These are phyloP conservation scores for Collichthys lucidus DNA, from an alignment of 2,113 vertebrate species.

Conservation along the genomic window DNA sequence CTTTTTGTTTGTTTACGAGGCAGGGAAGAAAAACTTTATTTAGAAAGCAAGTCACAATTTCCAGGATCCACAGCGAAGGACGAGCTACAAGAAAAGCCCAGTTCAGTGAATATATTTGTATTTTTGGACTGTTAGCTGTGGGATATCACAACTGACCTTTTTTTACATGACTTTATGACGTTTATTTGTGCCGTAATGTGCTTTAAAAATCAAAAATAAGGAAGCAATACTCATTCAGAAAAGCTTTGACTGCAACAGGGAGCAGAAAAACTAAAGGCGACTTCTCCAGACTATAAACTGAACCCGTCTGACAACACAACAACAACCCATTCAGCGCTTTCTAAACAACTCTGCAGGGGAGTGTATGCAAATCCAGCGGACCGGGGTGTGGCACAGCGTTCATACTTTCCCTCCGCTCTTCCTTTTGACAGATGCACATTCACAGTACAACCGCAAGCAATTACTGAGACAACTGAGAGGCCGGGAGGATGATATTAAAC, in stretches of 20 bases:
- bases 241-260: background rate
- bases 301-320: background rate
- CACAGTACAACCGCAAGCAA: slow-evolving; percentile 44
- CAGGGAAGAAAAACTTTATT: background rate
- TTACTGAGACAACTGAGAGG: slow-evolving; percentile 22
- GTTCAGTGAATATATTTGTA: background rate
- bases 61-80: too few relatives aligned
- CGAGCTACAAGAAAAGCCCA: too few relatives aligned
- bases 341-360: slow-evolving; percentile 26
- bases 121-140: background rate
- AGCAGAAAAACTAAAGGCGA: background rate
- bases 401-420: slow-evolving; percentile 26
- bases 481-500: slow-evolving; percentile 39
- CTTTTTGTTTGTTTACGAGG: slow-evolving; percentile 49
- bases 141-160: too few relatives aligned
- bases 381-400: background rate
- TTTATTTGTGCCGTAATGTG: too few relatives aligned
- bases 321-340: slow-evolving; percentile 1
- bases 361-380: slow-evolving; percentile 10
- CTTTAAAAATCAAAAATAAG: too few relatives aligned
- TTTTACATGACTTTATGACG: too few relatives aligned
- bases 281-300: background rate
- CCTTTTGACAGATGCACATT: slow-evolving; percentile 43
- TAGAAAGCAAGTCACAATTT: background rate
- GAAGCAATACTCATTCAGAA: background rate